A percentile compares a stretch with the other conserved stretches of the same genome.
These are phyloP conservation scores for Drosophila ogumai DNA, from an alignment of 1,140 invertebrate species.

Conservation along the genomic window DNA sequence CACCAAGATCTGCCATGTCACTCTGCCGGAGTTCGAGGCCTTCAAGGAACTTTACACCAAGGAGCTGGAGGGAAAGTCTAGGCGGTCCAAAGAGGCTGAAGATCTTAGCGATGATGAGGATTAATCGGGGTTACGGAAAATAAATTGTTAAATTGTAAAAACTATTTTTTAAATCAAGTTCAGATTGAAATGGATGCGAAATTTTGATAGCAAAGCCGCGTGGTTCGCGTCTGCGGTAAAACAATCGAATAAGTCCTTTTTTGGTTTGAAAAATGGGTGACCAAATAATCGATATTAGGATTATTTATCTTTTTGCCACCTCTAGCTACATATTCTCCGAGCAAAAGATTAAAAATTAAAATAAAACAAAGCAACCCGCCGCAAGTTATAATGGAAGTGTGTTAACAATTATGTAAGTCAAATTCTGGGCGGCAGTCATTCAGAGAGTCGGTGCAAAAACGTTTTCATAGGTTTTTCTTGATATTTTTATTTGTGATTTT, in stretches of 20 bases:
- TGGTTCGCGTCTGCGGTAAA: too few relatives aligned
- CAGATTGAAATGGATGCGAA: background rate
- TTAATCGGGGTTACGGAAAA: background rate
- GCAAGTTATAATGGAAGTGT: conserved; percentile 53
- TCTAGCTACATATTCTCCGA: background rate
- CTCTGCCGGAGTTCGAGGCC: conserved; percentile 72
- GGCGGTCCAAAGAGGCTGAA: conserved; percentile 32
- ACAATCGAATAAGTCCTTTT: too few relatives aligned
- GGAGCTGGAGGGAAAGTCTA: conserved; percentile 57
- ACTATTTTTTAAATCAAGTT: background rate
- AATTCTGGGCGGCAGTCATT: conserved; percentile 6
- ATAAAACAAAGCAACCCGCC: conserved; percentile 43
- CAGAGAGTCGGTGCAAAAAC: conserved; percentile 8
- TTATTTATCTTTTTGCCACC: too few relatives aligned
- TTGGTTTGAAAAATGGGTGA: too few relatives aligned
- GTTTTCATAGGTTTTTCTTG: conserved; percentile 5
- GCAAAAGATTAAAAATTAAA: conserved; percentile 30
- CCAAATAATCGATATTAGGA: too few relatives aligned
- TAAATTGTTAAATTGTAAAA: background rate
- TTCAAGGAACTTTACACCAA: conserved; percentile 73
- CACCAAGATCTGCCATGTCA: conserved; percentile 77
- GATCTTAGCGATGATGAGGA: conserved; percentile 66
- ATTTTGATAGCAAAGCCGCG: background rate
- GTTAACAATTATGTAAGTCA: conserved; percentile 54
- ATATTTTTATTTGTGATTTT: conserved; percentile 46